These are phyloP conservation scores for Caenorhabditis remanei DNA, from an alignment of 1,140 invertebrate genomes.

Conservation along the genomic window DNA sequence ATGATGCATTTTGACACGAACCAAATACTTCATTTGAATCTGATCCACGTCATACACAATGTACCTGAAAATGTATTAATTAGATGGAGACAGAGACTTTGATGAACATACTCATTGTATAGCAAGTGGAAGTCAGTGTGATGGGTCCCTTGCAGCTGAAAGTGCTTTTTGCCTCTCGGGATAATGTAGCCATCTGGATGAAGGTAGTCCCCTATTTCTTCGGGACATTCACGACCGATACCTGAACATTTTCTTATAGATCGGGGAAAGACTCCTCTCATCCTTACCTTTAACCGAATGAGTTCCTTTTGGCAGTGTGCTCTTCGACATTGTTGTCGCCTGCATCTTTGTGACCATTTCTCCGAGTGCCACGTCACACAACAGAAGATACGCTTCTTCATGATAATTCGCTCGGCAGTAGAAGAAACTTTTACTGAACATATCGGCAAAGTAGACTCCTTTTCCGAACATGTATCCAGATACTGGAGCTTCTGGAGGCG, in stretches of 20 bases:
- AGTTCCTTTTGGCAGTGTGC: slow-evolving; percentile 27
- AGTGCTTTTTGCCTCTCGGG: neutral
- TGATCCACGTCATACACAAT: slow-evolving; percentile 93
- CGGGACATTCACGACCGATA: slow-evolving; percentile 85
- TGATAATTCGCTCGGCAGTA: slow-evolving; percentile 45
- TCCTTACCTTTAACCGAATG: slow-evolving; percentile 27
- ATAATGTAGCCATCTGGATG: slow-evolving; percentile 73
- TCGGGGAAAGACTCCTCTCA: slow-evolving; percentile 73
- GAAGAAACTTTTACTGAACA: slow-evolving; percentile 89
- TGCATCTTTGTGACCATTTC: slow-evolving; percentile 85
- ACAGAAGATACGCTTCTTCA: slow-evolving; percentile 81
- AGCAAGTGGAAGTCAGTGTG: slow-evolving; percentile 80
- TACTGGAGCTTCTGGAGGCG: slow-evolving; percentile 91
- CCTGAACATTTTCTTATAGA: slow-evolving; percentile 80
- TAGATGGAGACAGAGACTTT: neutral
- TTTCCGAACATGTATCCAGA: slow-evolving; percentile 97
- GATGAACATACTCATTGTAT: slow-evolving; percentile 85
- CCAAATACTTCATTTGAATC: slow-evolving; percentile 82
- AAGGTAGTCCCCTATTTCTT: slow-evolving; percentile 72
- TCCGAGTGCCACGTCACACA: slow-evolving; percentile 95
- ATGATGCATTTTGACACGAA: slow-evolving; percentile 68
- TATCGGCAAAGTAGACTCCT: slow-evolving; percentile 93
- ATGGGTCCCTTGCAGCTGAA: neutral
- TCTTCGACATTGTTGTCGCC: slow-evolving; percentile 83
- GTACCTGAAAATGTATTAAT: slow-evolving; percentile 80